A percentile compares a stretch with the other conserved stretches of the same genome.
These are phyloP conservation scores for Barnardius zonarius DNA, from an alignment of 2,113 vertebrate genomes.

Conservation along the genomic window DNA sequence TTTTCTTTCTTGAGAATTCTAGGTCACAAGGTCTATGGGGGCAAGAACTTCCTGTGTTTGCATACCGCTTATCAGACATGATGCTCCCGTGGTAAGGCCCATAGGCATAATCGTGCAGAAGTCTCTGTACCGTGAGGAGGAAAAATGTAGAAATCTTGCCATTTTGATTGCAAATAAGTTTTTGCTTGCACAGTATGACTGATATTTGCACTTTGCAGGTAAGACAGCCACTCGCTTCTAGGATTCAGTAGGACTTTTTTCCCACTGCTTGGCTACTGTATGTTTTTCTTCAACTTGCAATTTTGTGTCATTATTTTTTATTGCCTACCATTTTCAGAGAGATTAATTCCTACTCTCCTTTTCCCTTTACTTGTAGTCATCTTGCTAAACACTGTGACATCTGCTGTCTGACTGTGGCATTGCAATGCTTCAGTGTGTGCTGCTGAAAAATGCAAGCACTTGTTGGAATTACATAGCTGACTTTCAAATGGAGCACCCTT, in stretches of 20 bases:
- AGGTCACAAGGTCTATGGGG: not conserved
- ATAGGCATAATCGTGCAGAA: accelerated
- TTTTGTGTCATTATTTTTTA: not conserved
- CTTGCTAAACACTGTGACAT: not conserved
- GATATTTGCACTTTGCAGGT: not conserved
- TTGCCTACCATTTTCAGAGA: not conserved
- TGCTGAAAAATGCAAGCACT: not conserved
- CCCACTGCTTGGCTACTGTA: not conserved
- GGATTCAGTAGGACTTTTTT: not conserved
- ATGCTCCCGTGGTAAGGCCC: not conserved
- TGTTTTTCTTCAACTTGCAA: not conserved
- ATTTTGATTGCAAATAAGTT: not conserved
- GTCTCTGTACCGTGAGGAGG: not conserved
- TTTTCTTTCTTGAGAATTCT: not conserved
- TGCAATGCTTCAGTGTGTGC: not conserved
- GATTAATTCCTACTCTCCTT: accelerated
- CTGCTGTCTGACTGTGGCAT: not conserved
- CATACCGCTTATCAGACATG: accelerated
- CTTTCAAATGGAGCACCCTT: not conserved
- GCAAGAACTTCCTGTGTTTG: not conserved
- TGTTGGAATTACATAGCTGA: not conserved
- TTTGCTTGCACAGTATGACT: not conserved
- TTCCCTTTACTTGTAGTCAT: not conserved
- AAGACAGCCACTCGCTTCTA: not conserved
- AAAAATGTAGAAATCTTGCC: not conserved